Conservation (phyloP, 53 echinoderm and acorn worm genomes). For the Patiria pectinifera region DNA sequence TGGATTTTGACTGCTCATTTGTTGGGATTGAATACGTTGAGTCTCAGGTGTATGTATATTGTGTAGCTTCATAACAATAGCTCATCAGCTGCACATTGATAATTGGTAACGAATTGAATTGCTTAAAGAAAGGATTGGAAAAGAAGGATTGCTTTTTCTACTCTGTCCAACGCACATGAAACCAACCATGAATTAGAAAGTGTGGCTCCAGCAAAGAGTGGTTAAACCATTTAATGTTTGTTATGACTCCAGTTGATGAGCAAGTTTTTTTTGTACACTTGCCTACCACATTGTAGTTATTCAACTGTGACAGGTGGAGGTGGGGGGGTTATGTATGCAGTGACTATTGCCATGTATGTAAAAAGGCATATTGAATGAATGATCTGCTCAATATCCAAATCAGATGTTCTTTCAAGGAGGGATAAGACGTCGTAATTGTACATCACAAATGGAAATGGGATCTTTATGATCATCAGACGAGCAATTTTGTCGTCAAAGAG, state of each 20-base stretch:
- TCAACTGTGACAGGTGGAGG: not conserved
- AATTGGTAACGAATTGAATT: too few species aligned
- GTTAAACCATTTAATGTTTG: not conserved
- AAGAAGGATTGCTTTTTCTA: not conserved
- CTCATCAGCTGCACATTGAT: not conserved
- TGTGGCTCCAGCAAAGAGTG: not conserved
- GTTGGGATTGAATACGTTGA: not conserved
- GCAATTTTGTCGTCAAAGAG: too few species aligned
- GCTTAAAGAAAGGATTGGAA: too few species aligned
- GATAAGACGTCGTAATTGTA: not conserved
- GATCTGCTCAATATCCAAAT: not conserved
- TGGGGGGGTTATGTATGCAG: not conserved
- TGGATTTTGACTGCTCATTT: not conserved
- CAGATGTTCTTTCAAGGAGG: not conserved
- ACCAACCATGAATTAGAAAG: not conserved
- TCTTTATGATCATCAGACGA: too few species aligned
- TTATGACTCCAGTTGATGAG: not conserved
- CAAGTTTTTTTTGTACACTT: not conserved
- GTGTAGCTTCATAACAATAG: not conserved
- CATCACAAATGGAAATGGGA: too few species aligned
- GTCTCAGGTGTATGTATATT: not conserved
- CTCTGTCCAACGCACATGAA: not conserved
- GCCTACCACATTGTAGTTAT: not conserved
- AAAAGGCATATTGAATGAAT: not conserved
- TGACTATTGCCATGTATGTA: not conserved